A percentile compares a stretch with the other conserved stretches of the same genome.
These are phyloP conservation scores for Daubentonia madagascariensis DNA, from an alignment of 2,113 vertebrate species.

Conservation along the genomic window DNA sequence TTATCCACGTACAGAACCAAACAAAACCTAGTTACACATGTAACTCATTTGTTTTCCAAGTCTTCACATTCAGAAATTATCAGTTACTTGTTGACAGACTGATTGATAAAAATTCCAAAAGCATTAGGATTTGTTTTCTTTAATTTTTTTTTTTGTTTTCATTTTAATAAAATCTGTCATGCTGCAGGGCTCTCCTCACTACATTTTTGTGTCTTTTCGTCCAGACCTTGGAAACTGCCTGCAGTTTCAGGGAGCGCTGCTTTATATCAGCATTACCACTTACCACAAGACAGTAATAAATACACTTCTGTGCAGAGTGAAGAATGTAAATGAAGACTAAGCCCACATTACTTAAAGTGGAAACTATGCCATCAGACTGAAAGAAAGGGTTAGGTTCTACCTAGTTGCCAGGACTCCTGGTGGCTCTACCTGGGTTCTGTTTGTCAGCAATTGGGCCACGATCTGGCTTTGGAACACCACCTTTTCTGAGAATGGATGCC, in stretches of 20 bases:
- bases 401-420: neutral
- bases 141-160: neutral
- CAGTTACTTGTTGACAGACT: constrained; percentile 42
- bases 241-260: constrained; percentile 33
- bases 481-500: neutral
- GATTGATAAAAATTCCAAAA: constrained; percentile 39
- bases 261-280: constrained; percentile 66
- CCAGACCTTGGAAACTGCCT: constrained; percentile 53
- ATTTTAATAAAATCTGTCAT: constrained; percentile 5
- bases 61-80: constrained; percentile 28
- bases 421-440: neutral
- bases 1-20: neutral
- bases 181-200: neutral
- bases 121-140: neutral
- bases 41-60: constrained; percentile 35
- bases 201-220: constrained; percentile 6
- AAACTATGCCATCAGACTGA: constrained; percentile 50
- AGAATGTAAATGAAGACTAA: constrained; percentile 65
- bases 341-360: constrained; percentile 47
- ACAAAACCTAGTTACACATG: neutral
- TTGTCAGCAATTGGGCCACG: neutral
- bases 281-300: constrained; percentile 58
- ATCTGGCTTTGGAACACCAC: neutral
- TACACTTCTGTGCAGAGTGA: constrained; percentile 41
- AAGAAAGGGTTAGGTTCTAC: neutral